These are phyloP conservation scores for Eospalax fontanierii DNA, from an alignment of 2,797 vertebrate genomes.

Conservation along the genomic window DNA sequence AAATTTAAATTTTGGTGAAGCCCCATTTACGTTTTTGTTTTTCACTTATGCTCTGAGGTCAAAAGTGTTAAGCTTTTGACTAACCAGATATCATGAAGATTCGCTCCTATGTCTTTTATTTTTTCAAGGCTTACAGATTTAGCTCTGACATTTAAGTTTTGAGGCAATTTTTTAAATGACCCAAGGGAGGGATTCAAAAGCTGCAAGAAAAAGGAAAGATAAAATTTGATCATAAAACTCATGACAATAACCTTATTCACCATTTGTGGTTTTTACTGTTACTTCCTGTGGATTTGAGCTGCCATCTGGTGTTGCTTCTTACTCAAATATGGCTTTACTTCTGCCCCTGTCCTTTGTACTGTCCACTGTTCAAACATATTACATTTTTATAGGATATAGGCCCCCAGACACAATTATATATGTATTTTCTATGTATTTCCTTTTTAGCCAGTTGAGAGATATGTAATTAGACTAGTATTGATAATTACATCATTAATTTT, in stretches of 20 bases:
- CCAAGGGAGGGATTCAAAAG: background rate
- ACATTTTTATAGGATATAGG: background rate
- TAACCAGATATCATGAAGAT: background rate
- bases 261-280: background rate
- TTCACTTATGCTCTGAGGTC: background rate
- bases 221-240: background rate
- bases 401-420: background rate
- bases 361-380: background rate
- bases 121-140: background rate
- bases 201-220: background rate
- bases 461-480: background rate
- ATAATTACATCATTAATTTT: background rate
- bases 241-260: background rate
- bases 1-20: background rate
- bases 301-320: background rate
- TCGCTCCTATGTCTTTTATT: background rate
- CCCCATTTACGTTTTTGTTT: background rate
- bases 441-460: constrained; percentile 1
- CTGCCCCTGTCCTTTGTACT: background rate
- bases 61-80: background rate
- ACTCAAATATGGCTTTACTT: background rate
- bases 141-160: constrained; percentile 17
- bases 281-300: background rate
- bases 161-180: background rate
- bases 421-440: background rate